A percentile compares a stretch with the other conserved stretches of the same genome.
Conservation (phyloP, 2,113 vertebrate genomes). For the Cranoglanis bouderius region DNA sequence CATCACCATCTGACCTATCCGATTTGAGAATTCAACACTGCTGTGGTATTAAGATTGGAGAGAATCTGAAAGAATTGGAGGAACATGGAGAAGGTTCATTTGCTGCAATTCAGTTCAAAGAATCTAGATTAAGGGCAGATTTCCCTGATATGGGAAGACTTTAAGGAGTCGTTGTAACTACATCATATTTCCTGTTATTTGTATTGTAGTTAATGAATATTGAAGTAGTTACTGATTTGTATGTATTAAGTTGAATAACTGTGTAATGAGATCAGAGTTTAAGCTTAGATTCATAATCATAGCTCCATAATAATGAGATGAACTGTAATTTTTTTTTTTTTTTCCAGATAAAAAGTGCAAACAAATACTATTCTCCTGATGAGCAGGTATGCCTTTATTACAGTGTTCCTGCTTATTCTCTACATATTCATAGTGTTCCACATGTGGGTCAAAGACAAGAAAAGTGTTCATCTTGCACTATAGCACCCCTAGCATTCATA, state of each 20-base stretch:
- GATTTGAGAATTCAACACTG: not conserved
- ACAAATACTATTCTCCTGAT: conserved; percentile 82
- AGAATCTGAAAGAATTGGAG: not conserved
- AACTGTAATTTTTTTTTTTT: not conserved
- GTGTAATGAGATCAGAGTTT: not conserved
- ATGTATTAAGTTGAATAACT: not conserved
- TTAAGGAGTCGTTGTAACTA: not conserved
- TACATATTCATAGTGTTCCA: not conserved
- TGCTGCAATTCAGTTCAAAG: not conserved
- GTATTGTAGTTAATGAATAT: not conserved
- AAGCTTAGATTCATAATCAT: not conserved
- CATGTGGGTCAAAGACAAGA: not conserved
- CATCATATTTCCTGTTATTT: not conserved
- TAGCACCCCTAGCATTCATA: not conserved
- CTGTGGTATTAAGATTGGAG: not conserved
- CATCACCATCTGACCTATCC: not conserved
- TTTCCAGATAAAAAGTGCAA: conserved; percentile 84
- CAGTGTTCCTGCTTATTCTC: not conserved
- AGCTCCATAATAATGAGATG: not conserved
- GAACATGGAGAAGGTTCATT: not conserved
- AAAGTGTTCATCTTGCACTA: not conserved
- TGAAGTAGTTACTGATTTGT: not conserved
- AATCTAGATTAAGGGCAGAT: conserved; percentile 6
- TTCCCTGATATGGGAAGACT: not conserved
- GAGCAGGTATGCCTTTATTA: conserved; percentile 80